Conservation (phyloP, 1,140 invertebrate genomes). For the Drosophila trapezifrons region DNA sequence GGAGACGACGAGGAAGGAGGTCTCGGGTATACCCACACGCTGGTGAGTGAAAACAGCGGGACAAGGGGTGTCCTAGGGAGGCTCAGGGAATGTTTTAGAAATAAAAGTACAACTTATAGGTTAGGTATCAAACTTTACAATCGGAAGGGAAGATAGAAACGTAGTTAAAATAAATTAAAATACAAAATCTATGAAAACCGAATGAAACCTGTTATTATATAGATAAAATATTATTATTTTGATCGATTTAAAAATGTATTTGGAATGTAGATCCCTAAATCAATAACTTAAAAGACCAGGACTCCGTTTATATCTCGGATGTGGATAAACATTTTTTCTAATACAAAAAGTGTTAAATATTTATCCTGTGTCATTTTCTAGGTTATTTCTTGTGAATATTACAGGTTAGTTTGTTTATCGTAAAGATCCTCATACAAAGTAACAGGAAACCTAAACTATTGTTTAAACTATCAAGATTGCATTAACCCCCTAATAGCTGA, state of each 20-base stretch:
- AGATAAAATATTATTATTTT: too few relatives aligned
- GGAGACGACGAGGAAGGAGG: conserved; percentile 86
- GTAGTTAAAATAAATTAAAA: too few relatives aligned
- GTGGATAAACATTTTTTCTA: too few relatives aligned
- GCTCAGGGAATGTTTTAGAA: not conserved
- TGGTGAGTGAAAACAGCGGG: conserved; percentile 87
- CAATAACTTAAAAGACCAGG: too few relatives aligned
- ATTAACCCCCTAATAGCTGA: conserved; percentile 2
- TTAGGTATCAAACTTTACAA: not conserved
- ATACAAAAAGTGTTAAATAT: too few relatives aligned
- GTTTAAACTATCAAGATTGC: conserved; percentile 1
- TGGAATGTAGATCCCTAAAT: too few relatives aligned
- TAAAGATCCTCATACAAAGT: not conserved
- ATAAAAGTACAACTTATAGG: not conserved
- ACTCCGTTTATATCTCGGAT: too few relatives aligned
- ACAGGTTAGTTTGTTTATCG: not conserved
- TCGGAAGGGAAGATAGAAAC: too few relatives aligned
- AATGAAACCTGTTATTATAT: too few relatives aligned
- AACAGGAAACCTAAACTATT: not conserved
- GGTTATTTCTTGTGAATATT: not conserved
- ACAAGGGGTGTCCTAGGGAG: too few relatives aligned
- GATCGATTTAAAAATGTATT: too few relatives aligned
- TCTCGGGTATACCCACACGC: conserved; percentile 91
- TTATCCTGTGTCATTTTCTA: not conserved
- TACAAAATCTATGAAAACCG: too few relatives aligned